phyloP scores from a whole-genome alignment of 1,140 invertebrate genomes.

The Pogonomyrmex californicus region DNA sequence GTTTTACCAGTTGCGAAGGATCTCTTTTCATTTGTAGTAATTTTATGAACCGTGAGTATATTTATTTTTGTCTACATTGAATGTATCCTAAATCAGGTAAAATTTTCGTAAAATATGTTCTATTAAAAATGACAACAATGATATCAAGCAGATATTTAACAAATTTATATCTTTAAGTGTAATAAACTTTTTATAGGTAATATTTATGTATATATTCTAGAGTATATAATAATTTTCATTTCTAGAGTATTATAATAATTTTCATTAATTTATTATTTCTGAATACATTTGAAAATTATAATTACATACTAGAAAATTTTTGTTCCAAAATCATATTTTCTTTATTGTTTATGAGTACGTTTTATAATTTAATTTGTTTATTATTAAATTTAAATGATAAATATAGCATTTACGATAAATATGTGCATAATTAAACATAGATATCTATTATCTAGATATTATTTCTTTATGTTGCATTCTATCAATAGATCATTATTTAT shows the following conservation, averaged over 20 bases:
- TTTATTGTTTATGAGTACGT: neutral
- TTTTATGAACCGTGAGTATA: neutral
- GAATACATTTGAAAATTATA: neutral
- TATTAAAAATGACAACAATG: neutral
- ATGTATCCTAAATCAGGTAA: neutral
- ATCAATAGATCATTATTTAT: neutral
- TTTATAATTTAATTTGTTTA: neutral
- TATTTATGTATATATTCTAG: neutral
- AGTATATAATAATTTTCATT: neutral
- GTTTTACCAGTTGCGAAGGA: slow-evolving; percentile 89
- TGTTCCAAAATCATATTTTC: neutral
- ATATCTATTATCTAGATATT: neutral
- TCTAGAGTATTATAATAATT: neutral
- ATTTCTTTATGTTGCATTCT: neutral
- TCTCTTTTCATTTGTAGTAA: slow-evolving; percentile 83
- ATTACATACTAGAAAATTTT: neutral
- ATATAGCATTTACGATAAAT: neutral
- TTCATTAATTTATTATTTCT: neutral
- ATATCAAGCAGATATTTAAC: neutral
- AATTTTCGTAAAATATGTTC: neutral
- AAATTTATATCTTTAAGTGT: neutral
- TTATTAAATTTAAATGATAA: neutral
- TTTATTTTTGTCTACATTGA: slow-evolving; percentile 14
- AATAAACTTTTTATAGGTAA: neutral
- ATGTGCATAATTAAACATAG: no score